Percentiles rank a stretch among this genome's conserved stretches.
These are phyloP conservation scores for Ancistrus triradiatus DNA, from an alignment of 2,113 vertebrate genomes.

Conservation along the genomic window DNA sequence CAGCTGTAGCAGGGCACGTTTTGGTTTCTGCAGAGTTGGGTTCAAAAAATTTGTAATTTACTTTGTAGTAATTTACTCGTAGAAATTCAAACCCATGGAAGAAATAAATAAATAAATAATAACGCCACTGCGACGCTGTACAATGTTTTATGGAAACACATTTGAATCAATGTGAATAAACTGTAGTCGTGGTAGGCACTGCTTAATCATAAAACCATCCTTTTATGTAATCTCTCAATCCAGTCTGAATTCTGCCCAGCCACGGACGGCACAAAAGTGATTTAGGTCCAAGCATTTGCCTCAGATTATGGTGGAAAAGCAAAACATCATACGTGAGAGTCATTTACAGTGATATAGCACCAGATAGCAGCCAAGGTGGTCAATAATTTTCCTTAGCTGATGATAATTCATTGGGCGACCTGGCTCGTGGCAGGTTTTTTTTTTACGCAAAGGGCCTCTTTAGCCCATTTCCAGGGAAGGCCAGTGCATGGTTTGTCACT, in stretches of 20 bases:
- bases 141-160: no score
- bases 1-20: slow-evolving; percentile 57
- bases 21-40: slow-evolving; percentile 41
- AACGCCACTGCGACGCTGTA: no score
- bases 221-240: no score
- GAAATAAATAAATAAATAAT: no score
- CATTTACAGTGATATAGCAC: slow-evolving; percentile 3
- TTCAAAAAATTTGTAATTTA: slow-evolving; percentile 51
- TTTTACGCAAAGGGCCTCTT: slow-evolving; percentile 29
- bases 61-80: no score
- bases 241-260: no score
- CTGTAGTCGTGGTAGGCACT: no score
- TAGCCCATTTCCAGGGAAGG: slow-evolving; percentile 22
- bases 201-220: no score
- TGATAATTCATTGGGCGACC: slow-evolving; percentile 20
- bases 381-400: slow-evolving; percentile 8
- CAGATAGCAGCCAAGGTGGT: background rate
- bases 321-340: background rate
- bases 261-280: no score
- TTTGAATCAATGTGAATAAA: no score
- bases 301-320: background rate
- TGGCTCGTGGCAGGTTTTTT: slow-evolving; percentile 27
- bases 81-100: no score
- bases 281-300: background rate
- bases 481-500: slow-evolving; percentile 34